A percentile compares a stretch with the other conserved stretches of the same genome.
Evolutionary conservation across 2,113 vertebrate species (phyloP).

Genomic region (Anser cygnoides): DNA sequence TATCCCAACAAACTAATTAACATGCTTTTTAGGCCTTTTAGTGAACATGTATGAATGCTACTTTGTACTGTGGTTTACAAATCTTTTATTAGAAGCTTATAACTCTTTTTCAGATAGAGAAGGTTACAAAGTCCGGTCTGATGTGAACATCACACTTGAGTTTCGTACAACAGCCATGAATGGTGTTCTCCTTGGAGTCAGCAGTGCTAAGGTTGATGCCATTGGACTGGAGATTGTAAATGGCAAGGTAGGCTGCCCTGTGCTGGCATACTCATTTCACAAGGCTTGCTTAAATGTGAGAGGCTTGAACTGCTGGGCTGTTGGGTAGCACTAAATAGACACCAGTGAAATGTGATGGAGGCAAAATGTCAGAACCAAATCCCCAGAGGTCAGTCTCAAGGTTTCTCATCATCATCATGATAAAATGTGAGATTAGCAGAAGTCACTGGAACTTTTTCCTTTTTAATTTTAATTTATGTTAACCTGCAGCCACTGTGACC

Average conservation of each 20-base stretch:
- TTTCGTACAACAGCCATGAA: constrained; percentile 83
- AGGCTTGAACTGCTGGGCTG: neutral
- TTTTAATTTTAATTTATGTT: neutral
- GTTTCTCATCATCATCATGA: neutral
- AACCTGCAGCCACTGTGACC: neutral
- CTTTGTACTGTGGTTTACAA: neutral
- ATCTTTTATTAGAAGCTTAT: neutral
- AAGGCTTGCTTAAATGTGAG: neutral
- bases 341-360: neutral
- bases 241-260: constrained; percentile 83
- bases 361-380: neutral
- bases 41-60: neutral
- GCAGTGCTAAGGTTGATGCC: constrained; percentile 92
- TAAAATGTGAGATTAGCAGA: neutral
- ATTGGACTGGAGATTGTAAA: constrained; percentile 91
- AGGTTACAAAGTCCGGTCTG: constrained; percentile 91
- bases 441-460: neutral
- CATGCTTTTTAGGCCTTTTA: neutral
- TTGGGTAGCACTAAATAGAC: neutral
- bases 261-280: neutral
- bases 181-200: constrained; percentile 87
- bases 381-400: neutral
- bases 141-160: constrained; percentile 86
- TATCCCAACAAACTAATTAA: neutral
- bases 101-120: constrained; percentile 81